Conservation (phyloP, 2,888 invertebrate species). For the Drosophila hawaiiensis region DNA sequence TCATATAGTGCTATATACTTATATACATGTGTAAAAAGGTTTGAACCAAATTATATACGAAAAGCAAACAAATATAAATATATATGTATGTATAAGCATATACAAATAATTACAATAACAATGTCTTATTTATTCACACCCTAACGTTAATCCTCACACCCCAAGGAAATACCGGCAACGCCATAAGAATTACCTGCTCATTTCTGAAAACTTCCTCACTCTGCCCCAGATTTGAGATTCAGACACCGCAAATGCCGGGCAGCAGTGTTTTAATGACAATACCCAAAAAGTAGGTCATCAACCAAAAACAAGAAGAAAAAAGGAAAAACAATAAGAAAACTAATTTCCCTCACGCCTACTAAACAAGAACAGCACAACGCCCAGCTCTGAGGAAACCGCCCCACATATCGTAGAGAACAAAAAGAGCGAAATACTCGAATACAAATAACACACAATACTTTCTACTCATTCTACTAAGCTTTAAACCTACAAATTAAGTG, state of each 20-base stretch:
- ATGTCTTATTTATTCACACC: background rate
- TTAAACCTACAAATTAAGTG: background rate
- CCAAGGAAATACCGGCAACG: constrained; percentile 63
- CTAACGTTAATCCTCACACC: background rate
- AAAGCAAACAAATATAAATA: constrained; percentile 19
- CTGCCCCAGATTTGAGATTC: background rate
- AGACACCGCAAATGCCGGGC: constrained; percentile 4
- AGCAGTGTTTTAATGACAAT: constrained; percentile 23
- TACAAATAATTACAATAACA: constrained; percentile 19
- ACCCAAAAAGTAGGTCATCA: constrained; percentile 20
- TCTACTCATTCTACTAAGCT: background rate
- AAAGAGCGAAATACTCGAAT: background rate
- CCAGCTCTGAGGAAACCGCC: background rate
- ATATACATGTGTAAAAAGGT: constrained; percentile 52
- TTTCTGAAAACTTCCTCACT: constrained; percentile 50
- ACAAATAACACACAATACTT: background rate
- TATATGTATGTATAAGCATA: constrained; percentile 45
- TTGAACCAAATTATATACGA: constrained; percentile 43
- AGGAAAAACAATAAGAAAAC: constrained; percentile 40
- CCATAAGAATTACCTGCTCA: constrained; percentile 57
- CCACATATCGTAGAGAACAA: background rate
- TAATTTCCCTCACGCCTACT: constrained; percentile 63
- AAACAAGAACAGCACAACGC: background rate
- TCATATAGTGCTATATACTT: constrained; percentile 14
- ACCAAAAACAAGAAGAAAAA: constrained; percentile 3